Base-by-base conservation (phyloP, 2,797 vertebrate genomes). In the Pipistrellus kuhlii region DNA sequence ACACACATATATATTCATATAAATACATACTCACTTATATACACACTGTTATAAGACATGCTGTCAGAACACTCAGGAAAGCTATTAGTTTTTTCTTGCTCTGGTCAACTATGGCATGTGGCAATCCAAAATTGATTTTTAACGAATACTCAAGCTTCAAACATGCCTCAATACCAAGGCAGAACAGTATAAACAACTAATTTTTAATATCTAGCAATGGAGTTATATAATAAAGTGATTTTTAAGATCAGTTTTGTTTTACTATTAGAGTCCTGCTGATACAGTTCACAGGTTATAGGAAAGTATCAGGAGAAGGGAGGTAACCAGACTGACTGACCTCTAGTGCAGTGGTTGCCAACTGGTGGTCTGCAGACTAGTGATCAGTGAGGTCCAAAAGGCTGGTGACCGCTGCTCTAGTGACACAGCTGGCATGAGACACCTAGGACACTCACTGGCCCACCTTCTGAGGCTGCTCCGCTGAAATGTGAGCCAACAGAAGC, bases 71-170 rank as follows among this genome's bases (percentile, higher is more conserved):
- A 80, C 38, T 75, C n/a, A 35, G 12, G 75, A 25, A 64, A 76
- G 53, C 27, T 88, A 46, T 44, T 72, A 30, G 57, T 73, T 66
- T 72, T 53, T 87, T 73, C 91, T 53, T 72, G 30, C 62, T 93
- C 38, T 71, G 23, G 25, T 62, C 46, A 89, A 69, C 64, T 78
- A 75, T 2, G 15, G 46, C 59, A 3, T 38, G 15, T 76, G 32
- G 64, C 38, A 92, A 88, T 38, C 18, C 46, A 90, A 69, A 91
- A 84, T 41, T 88, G 38, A 66, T 30, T 88, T 85, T n/a, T 96
- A 64, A 75, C 14, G 82, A 93, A 92, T 12, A 87, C 8, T 55
- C 32, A 89, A 72, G 35, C 71, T 72, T 94, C 75, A 94, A 75
- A 94, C 66, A 85, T 93, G 23, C 38, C 51, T 77, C 41, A 89